Evolutionary conservation across 2,888 invertebrate species (phyloP).

Genomic region (Patella pellucida): DNA sequence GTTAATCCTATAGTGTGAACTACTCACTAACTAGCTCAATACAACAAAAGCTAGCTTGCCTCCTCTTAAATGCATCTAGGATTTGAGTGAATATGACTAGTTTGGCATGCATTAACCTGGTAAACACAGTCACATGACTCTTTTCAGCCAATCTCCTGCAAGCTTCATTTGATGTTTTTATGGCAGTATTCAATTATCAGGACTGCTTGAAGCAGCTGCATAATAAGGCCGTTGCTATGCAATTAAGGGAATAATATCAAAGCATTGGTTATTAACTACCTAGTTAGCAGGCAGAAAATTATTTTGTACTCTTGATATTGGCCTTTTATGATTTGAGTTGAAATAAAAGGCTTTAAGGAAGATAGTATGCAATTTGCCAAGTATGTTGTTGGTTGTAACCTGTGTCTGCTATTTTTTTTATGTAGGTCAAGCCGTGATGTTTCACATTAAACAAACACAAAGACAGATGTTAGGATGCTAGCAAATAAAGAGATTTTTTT

Average conservation of each 20-base stretch:
- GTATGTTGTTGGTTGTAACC: neutral
- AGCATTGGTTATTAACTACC: neutral
- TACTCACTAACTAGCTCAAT: conserved; percentile 6
- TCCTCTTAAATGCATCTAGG: conserved; percentile 7
- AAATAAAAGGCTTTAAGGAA: neutral
- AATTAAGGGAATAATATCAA: conserved; percentile 1
- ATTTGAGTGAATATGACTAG: conserved; percentile 12
- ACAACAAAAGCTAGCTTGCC: conserved; percentile 5
- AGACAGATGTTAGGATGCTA: conserved; percentile 7
- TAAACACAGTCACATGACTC: conserved; percentile 9
- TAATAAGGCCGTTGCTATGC: conserved; percentile 11
- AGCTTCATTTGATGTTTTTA: conserved; percentile 7
- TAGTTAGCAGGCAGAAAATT: neutral
- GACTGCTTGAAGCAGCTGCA: conserved; percentile 10
- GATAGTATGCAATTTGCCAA: neutral
- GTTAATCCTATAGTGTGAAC: conserved; percentile 4
- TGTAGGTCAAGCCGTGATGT: conserved; percentile 1
- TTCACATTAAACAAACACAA: conserved; percentile 10
- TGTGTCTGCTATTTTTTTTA: neutral
- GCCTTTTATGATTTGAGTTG: neutral
- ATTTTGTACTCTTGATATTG: too few relatives aligned
- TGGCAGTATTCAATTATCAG: conserved; percentile 12
- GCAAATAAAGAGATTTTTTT: conserved; percentile 9
- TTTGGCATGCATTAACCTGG: conserved; percentile 11
- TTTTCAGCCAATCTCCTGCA: conserved; percentile 5